Base-by-base conservation (phyloP, 2,888 invertebrate species). In the Ormyrus thymus region DNA sequence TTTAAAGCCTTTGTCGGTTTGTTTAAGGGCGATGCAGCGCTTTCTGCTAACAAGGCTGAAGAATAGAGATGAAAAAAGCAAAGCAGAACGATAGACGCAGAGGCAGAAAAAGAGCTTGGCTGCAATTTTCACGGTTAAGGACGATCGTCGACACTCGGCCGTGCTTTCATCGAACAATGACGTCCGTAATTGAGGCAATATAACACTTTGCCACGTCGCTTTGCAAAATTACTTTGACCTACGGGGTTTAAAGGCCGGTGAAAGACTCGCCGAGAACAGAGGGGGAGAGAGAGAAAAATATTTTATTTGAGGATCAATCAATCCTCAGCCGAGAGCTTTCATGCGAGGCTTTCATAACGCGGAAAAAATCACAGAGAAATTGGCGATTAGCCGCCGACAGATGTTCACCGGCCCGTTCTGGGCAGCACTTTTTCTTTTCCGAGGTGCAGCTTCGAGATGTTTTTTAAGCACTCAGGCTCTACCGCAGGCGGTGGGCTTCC, bases 111-210 rank as follows among this genome's bases (percentile, higher is more conserved):
- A 46, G 13, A 10, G 45, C 61, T 29, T 8, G 61, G 8, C 46
- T 65, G 70, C 70, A 65, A 75, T 76, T 75, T 79, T 79, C 66
- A 72, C 66, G 71, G 79, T 50, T 55, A 79, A 79, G 75, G 71
- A 56, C 64, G 58, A 59, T 51, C 58, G 29, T 59, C 10, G 50
- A 7, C 72, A 53, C 59, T 66, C 15, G 50, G 43, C 62, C n/a
- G 43, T 15, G 48, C 59, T 59, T 50, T 59, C 50, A n/a, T 45
- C 43, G 66, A 61, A 79, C 73, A 79, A 75, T 75, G 50, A 71
- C 45, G 70, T 50, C 6, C 43, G 61, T 75, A 79, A 79, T 71
- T 75, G 79, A 71, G 66, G 71, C 75, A 79, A 79, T 79, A 70
- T 59, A 65, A 50, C 61, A n/a, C 45, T 72, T 59, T 29, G 53